Evolutionary conservation across 2,797 vertebrate species (phyloP).

Genomic region (Lepilemur ruficaudatus): DNA sequence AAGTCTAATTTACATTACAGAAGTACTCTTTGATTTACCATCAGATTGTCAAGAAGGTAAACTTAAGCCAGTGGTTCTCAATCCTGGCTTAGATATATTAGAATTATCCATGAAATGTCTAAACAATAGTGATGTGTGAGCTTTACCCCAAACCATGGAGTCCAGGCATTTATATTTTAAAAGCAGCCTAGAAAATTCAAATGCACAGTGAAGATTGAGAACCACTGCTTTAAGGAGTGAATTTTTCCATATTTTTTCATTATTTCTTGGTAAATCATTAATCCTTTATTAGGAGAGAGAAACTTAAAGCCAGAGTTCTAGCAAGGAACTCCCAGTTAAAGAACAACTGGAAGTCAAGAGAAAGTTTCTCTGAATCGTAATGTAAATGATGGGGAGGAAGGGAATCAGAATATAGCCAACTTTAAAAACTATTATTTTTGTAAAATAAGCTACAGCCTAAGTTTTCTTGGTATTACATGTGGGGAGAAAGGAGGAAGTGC

Average conservation of each 20-base stretch:
- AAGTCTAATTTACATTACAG: neutral
- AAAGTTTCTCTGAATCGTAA: neutral
- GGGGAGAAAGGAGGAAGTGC: no score
- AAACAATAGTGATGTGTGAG: neutral
- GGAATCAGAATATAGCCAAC: neutral
- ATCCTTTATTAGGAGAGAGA: neutral
- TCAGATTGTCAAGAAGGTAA: neutral
- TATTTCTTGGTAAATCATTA: neutral
- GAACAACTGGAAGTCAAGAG: neutral
- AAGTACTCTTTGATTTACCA: neutral
- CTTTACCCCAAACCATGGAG: neutral
- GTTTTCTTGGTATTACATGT: neutral
- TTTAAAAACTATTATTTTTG: neutral
- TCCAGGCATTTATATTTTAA: neutral
- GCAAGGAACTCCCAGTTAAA: neutral
- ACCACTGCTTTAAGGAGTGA: neutral
- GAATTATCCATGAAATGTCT: neutral
- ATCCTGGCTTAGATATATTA: neutral
- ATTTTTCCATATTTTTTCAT: slow-evolving; percentile 9
- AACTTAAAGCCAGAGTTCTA: neutral
- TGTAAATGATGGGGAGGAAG: neutral
- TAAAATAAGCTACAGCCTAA: neutral
- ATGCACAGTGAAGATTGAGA: neutral
- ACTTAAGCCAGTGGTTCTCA: neutral
- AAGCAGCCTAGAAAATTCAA: neutral